Conservation (phyloP, 2,113 vertebrate species). For the Heteronetta atricapilla region DNA sequence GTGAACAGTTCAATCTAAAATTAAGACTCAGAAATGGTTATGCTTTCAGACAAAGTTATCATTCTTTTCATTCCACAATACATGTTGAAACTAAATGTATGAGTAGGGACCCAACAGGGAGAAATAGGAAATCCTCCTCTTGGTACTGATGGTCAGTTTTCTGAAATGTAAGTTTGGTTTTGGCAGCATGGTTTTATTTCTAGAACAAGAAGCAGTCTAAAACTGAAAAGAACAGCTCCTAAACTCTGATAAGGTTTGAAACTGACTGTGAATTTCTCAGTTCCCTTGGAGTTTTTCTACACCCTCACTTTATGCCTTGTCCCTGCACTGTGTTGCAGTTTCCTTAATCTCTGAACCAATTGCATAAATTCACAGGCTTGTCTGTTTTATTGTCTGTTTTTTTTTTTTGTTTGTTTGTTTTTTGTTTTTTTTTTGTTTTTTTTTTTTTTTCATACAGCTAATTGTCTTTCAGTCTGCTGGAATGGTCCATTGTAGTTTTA, state of each 20-base stretch:
- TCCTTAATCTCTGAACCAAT: constrained; percentile 4
- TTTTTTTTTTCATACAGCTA: constrained; percentile 7
- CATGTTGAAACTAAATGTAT: not conserved
- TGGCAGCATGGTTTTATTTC: not conserved
- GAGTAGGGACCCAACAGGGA: not conserved
- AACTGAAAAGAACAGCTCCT: not conserved
- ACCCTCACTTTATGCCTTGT: not conserved
- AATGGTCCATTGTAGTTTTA: not conserved
- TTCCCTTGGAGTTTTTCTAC: constrained; percentile 4
- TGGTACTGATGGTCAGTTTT: not conserved
- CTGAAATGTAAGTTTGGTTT: not conserved
- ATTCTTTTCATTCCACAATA: not conserved
- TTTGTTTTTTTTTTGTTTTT: constrained; percentile 6
- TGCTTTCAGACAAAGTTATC: not conserved
- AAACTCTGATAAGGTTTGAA: not conserved
- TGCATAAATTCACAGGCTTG: not conserved
- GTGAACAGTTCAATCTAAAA: not conserved
- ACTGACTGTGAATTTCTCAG: not conserved
- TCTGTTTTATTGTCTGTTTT: constrained; percentile 30
- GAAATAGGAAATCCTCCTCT: not conserved
- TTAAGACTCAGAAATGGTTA: not conserved
- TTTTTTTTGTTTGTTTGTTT: constrained; percentile 8
- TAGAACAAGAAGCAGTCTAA: not conserved
- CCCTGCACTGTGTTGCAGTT: not conserved
- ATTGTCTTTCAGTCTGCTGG: constrained; percentile 11